These are phyloP conservation scores for Noctua pronuba DNA, from an alignment of 2,888 invertebrate species.

Conservation along the genomic window DNA sequence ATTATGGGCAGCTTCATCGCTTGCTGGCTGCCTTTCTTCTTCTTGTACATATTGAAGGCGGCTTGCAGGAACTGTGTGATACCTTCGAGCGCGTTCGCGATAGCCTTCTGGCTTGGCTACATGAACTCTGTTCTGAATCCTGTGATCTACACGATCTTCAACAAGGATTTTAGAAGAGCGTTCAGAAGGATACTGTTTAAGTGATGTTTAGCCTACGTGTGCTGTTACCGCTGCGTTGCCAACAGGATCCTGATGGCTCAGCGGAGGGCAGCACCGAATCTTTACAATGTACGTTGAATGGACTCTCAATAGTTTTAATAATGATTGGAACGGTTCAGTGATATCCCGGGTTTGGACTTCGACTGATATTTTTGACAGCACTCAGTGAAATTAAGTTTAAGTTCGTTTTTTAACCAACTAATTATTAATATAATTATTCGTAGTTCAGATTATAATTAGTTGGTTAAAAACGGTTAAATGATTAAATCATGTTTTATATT, in stretches of 20 bases:
- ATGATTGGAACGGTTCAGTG: constrained; percentile 52
- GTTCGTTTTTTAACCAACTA: constrained; percentile 25
- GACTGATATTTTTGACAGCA: constrained; percentile 44
- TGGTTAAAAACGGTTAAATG: constrained; percentile 10
- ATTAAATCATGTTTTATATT: constrained; percentile 9
- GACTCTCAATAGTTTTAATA: constrained; percentile 57
- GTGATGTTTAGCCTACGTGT: constrained; percentile 97
- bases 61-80: constrained; percentile 94
- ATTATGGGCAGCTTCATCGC: constrained; percentile 99
- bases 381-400: neutral
- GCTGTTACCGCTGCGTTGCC: constrained; percentile 94
- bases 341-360: constrained; percentile 20
- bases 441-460: constrained; percentile 2
- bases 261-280: constrained; percentile 91
- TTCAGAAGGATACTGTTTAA: constrained; percentile 98
- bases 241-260: constrained; percentile 91
- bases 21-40: constrained; percentile 99
- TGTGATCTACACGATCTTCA: constrained; percentile 98
- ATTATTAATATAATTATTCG: constrained; percentile 32
- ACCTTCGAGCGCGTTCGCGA: constrained; percentile 96
- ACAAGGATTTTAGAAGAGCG: constrained; percentile 98
- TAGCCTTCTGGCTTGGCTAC: constrained; percentile 99
- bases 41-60: constrained; percentile 96
- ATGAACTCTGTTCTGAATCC: constrained; percentile 99
- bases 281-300: constrained; percentile 88